Percentiles rank a stretch among this genome's conserved stretches.
phyloP scores from a whole-genome alignment of 2,797 vertebrate species.

The Scyliorhinus canicula region DNA sequence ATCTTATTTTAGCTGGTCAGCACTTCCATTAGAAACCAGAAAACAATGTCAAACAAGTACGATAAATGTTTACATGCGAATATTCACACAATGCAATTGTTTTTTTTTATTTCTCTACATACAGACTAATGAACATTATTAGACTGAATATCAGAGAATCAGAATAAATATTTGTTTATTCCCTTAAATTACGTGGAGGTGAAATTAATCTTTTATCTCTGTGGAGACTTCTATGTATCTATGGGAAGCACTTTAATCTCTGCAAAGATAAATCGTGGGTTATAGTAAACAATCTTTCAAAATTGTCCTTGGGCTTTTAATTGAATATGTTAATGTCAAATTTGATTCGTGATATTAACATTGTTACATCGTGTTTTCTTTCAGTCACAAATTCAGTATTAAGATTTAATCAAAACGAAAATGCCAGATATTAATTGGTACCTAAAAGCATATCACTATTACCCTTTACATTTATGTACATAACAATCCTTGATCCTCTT shows the following conservation, averaged over 20 bases:
- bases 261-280: background rate
- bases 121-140: background rate
- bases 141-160: background rate
- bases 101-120: background rate
- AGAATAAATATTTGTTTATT: background rate
- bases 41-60: background rate
- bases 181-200: background rate
- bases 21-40: background rate
- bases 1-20: background rate
- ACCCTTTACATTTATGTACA: background rate
- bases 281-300: slow-evolving; percentile 47
- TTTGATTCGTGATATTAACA: background rate
- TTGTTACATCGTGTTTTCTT: background rate
- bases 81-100: background rate
- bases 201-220: background rate
- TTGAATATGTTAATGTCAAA: slow-evolving; percentile 45
- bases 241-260: background rate
- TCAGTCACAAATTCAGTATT: background rate
- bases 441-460: background rate
- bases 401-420: slow-evolving; percentile 5
- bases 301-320: slow-evolving; percentile 46
- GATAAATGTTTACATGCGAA: background rate
- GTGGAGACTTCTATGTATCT: background rate
- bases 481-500: background rate
- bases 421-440: background rate